These are phyloP conservation scores for Numenius arquata DNA, from an alignment of 2,113 vertebrate species.

Conservation along the genomic window DNA sequence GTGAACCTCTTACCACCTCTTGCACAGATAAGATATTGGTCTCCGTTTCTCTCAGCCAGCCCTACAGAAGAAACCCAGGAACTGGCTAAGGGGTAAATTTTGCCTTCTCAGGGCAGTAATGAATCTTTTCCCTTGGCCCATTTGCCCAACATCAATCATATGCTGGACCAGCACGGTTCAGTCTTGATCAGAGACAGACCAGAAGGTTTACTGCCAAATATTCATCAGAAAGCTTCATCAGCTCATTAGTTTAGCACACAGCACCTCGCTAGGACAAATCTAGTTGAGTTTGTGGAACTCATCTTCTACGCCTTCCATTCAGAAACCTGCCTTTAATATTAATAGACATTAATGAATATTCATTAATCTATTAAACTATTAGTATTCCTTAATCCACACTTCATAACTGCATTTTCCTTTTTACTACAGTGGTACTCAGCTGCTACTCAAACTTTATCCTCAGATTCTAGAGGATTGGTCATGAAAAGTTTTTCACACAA, in stretches of 20 bases:
- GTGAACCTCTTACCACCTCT: background rate
- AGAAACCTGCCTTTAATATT: background rate
- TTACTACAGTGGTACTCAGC: background rate
- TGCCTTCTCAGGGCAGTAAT: background rate
- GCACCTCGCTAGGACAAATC: background rate
- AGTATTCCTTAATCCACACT: background rate
- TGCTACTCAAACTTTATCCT: background rate
- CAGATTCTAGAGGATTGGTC: background rate
- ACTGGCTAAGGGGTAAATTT: background rate
- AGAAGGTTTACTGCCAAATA: background rate
- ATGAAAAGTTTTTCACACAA: background rate
- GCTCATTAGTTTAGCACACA: background rate
- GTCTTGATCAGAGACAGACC: background rate
- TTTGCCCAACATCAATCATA: background rate
- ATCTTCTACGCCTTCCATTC: background rate
- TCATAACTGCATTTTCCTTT: background rate
- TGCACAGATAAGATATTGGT: background rate
- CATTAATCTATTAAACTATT: background rate
- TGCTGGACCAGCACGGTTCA: background rate
- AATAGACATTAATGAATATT: background rate
- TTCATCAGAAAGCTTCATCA: background rate
- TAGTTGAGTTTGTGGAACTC: background rate
- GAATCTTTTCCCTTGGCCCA: background rate
- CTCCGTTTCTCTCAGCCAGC: background rate
- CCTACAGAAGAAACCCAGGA: background rate